Base-by-base conservation (phyloP, 2,888 invertebrate species). In the Aspidiotus rigidus region DNA sequence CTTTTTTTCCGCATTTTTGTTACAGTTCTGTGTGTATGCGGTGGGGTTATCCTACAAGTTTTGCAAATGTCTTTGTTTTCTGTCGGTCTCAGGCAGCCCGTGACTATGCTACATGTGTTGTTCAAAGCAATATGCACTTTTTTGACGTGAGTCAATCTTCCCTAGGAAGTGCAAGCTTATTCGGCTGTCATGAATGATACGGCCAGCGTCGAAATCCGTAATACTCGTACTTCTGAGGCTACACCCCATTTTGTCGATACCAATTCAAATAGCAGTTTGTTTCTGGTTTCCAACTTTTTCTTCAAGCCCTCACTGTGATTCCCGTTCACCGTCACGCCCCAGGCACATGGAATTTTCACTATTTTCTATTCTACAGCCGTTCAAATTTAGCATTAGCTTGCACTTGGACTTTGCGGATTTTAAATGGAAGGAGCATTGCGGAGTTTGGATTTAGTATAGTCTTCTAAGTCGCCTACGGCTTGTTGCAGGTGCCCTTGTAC, bases 291-390 rank as follows among this genome's bases (percentile, higher is more conserved):
- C 28, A 73, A 55, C 66, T 73, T 72, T 44, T 62, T 63, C 55
- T n/a, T 70, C 59, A 60, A 71, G 72, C 55, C 62, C 13, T 69
- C 62, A n/a, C 72, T 69, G 56, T 72, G 74, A 11, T 61, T 16
- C 61, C 71, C 70, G 69, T 73, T 70, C 62, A 74, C 66, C 49
- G 69, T 73, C 15, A 73, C 56, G 17, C 72, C 72, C n/a, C n/a
- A 73, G 67, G 64, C 73, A 74, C 70, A 71, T 74, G 28, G 70
- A 71, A 16, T 57, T 56, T 7, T 16, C 3, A 28, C 62, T 61
- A 49, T 72, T 63, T 44, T 71, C 44, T 56, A 70, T 57, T 61
- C 57, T 60, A 39, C 60, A 59, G 16, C 66, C 72, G 13, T 64
- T 59, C 66, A 64, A 73, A 53, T 59, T 49, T 41, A 73, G 69